Conservation (phyloP, 1,140 invertebrate genomes). For the Chrysomallon squamiferum region DNA sequence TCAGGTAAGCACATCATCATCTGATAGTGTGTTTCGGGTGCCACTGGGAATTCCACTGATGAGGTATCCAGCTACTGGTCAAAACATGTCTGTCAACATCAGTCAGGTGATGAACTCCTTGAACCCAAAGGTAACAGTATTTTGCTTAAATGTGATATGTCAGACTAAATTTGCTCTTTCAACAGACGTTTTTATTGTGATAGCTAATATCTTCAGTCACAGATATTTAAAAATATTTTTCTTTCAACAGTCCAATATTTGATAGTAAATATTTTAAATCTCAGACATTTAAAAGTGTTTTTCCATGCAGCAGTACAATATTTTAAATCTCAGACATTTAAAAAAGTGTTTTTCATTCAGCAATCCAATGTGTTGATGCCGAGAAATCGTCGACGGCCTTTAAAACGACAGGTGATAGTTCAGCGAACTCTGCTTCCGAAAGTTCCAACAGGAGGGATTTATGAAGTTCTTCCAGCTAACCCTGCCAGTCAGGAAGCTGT, state of each 20-base stretch:
- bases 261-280: too few species aligned
- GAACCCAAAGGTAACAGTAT: background rate
- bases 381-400: background rate
- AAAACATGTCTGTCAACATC: background rate
- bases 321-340: too few species aligned
- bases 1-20: too few species aligned
- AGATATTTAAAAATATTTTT: too few species aligned
- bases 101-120: background rate
- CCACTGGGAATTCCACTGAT: background rate
- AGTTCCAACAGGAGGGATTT: constrained; percentile 9
- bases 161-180: too few species aligned
- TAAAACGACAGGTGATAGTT: constrained; percentile 25
- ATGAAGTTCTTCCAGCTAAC: constrained; percentile 8
- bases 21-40: background rate
- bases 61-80: background rate
- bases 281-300: too few species aligned
- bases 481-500: background rate
- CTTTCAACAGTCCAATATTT: too few species aligned
- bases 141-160: too few species aligned
- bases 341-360: background rate
- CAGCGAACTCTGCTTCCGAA: constrained; percentile 35
- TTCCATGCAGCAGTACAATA: too few species aligned
- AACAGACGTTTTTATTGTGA: too few species aligned
- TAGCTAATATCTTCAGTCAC: too few species aligned
- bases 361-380: constrained; percentile 7